Conservation (phyloP, 1,140 invertebrate species). For the Scaptomyza hsui region DNA sequence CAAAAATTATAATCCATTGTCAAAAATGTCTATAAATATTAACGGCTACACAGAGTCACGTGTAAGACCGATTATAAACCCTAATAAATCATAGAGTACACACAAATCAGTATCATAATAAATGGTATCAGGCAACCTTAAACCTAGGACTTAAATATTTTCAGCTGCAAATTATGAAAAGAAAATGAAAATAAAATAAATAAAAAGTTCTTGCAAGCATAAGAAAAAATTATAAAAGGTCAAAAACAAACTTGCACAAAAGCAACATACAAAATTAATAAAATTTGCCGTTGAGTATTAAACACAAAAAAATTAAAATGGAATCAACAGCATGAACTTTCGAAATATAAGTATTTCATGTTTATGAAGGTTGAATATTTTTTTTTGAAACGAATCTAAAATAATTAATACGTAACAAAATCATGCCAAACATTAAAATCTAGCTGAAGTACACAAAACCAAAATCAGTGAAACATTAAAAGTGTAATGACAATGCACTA, state of each 20-base stretch:
- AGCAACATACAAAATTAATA: no score
- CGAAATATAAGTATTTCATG: background rate
- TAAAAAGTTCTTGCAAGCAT: conserved; percentile 36
- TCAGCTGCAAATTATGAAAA: conserved; percentile 67
- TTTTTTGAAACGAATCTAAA: no score
- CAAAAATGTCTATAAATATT: conserved; percentile 1
- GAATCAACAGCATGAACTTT: no score
- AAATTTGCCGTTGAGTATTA: no score
- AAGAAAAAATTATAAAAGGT: conserved; percentile 13
- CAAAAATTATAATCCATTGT: background rate
- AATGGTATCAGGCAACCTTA: conserved; percentile 61
- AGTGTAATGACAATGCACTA: conserved; percentile 9
- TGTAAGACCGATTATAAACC: conserved; percentile 8
- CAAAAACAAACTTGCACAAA: conserved; percentile 13
- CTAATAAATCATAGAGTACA: background rate
- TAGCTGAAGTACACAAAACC: conserved; percentile 22
- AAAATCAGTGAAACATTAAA: conserved; percentile 20
- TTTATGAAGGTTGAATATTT: background rate
- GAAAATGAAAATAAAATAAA: conserved; percentile 70
- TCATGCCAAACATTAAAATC: conserved; percentile 5
- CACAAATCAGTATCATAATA: conserved; percentile 26
- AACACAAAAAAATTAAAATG: no score
- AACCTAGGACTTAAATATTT: conserved; percentile 70
- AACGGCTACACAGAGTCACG: conserved; percentile 5
- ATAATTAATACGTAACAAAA: background rate